These are phyloP conservation scores for Archaeoteleia sp. DNA, from an alignment of 2,888 invertebrate genomes.

Conservation along the genomic window DNA sequence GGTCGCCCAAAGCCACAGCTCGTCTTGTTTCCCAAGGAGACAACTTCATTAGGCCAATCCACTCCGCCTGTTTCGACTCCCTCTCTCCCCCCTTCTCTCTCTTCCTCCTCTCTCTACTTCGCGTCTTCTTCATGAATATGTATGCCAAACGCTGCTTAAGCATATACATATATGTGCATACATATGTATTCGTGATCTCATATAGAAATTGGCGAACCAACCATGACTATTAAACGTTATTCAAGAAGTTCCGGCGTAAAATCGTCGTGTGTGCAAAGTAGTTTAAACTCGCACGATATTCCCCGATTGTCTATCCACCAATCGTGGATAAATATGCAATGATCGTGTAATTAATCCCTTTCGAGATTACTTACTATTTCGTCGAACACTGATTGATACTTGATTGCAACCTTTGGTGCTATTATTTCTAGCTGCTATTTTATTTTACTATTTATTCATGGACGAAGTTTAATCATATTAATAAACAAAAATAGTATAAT, in stretches of 20 bases:
- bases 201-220: slow-evolving; percentile 45
- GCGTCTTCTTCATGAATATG: slow-evolving; percentile 70
- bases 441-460: no score
- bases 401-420: slow-evolving; percentile 6
- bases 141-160: slow-evolving; percentile 53
- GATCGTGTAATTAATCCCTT: slow-evolving; percentile 39
- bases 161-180: slow-evolving; percentile 22
- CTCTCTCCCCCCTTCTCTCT: slow-evolving; percentile 6
- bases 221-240: slow-evolving; percentile 46
- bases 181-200: slow-evolving; percentile 29
- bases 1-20: slow-evolving; percentile 62
- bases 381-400: slow-evolving; percentile 24
- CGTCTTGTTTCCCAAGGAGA: slow-evolving; percentile 70
- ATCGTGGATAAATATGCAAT: slow-evolving; percentile 26
- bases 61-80: slow-evolving; percentile 62
- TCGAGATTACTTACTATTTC: slow-evolving; percentile 18
- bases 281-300: slow-evolving; percentile 44
- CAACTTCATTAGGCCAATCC: slow-evolving; percentile 73
- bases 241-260: slow-evolving; percentile 48
- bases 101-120: slow-evolving; percentile 6
- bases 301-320: slow-evolving; percentile 42
- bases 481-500: no score
- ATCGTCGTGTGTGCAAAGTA: slow-evolving; percentile 45
- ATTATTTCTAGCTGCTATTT: no score
- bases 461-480: no score